These are phyloP conservation scores for Lasioglossum lativentre DNA, from an alignment of 2,888 invertebrate species.

Conservation along the genomic window DNA sequence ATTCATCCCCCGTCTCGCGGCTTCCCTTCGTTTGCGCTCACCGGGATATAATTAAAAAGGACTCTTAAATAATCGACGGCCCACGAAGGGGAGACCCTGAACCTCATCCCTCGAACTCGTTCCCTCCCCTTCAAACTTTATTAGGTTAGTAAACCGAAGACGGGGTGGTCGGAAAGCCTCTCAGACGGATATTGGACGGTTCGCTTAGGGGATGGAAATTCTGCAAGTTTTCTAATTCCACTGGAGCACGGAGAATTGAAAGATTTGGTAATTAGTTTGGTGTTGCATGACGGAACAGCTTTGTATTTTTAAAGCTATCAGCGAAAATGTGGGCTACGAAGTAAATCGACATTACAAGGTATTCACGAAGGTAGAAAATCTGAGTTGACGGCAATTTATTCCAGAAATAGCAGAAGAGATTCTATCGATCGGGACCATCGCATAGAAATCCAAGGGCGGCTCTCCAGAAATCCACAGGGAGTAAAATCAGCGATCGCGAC, in stretches of 20 bases:
- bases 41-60: slow-evolving; percentile 54
- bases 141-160: slow-evolving; percentile 35
- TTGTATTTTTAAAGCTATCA: too few species aligned
- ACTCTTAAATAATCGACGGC: slow-evolving; percentile 18
- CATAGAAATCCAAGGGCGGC: not conserved
- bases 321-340: too few species aligned
- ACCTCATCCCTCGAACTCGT: not conserved
- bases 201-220: not conserved
- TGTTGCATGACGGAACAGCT: too few species aligned
- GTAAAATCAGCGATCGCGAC: slow-evolving; percentile 20
- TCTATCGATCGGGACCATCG: not conserved
- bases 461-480: not conserved
- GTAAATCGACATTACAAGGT: too few species aligned
- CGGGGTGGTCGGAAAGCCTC: not conserved
- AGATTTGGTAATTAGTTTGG: not conserved
- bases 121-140: slow-evolving; percentile 12
- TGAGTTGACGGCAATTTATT: not conserved
- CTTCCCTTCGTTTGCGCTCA: slow-evolving; percentile 1
- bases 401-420: not conserved
- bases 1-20: not conserved
- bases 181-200: not conserved
- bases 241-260: not conserved
- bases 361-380: not conserved
- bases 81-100: not conserved
- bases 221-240: not conserved